phyloP scores from a whole-genome alignment of 2,888 invertebrate species.

The Artemia sinica region DNA sequence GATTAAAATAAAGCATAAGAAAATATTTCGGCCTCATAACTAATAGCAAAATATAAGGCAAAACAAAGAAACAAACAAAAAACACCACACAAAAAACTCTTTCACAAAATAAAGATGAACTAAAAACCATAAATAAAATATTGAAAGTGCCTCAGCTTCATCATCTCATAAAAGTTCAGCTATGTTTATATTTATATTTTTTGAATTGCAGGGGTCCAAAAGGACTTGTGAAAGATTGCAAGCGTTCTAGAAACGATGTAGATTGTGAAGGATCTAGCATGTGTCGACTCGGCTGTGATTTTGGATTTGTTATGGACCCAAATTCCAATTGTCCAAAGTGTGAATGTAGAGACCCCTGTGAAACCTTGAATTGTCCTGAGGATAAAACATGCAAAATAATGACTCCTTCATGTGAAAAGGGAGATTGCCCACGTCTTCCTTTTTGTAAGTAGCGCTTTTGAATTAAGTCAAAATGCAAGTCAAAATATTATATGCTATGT shows the following conservation, averaged over 20 bases:
- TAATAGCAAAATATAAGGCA: too few relatives aligned
- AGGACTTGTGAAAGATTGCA: background rate
- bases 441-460: conserved; percentile 41
- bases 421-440: conserved; percentile 69
- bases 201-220: conserved; percentile 6
- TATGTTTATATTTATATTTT: conserved; percentile 17
- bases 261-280: conserved; percentile 40
- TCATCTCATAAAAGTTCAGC: conserved; percentile 19
- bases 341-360: conserved; percentile 62
- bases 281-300: conserved; percentile 66
- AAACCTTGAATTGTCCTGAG: conserved; percentile 42
- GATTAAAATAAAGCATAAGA: too few relatives aligned
- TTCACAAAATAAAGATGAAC: too few relatives aligned
- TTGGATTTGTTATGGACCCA: conserved; percentile 53
- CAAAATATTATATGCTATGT: too few relatives aligned
- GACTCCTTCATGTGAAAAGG: conserved; percentile 39
- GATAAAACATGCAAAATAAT: conserved; percentile 38
- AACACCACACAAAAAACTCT: too few relatives aligned
- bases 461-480: conserved; percentile 15
- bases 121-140: too few relatives aligned
- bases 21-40: too few relatives aligned
- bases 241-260: conserved; percentile 4
- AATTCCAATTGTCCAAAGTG: conserved; percentile 57
- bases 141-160: too few relatives aligned
- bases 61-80: too few relatives aligned